Percentiles rank a stretch among this genome's conserved stretches.
Evolutionary conservation across 2,797 vertebrate species (phyloP).

Genomic region (Rhincodon typus): DNA sequence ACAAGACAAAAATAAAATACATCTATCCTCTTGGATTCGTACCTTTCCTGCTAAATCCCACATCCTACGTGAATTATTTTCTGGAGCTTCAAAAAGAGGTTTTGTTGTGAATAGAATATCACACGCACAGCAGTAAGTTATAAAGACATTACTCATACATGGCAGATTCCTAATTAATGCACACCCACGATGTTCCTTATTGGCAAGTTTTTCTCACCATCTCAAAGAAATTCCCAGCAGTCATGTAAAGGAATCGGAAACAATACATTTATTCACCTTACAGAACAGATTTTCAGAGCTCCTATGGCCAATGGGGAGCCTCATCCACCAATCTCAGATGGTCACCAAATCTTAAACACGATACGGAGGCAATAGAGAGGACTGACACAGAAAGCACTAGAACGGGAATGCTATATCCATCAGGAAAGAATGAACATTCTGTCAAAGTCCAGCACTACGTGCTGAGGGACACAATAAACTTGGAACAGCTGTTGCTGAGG

Average conservation of each 20-base stretch:
- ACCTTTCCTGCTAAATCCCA: constrained; percentile 28
- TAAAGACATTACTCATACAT: constrained; percentile 17
- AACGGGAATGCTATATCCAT: not conserved
- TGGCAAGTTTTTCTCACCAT: not conserved
- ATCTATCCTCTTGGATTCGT: not conserved
- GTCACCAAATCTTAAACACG: not conserved
- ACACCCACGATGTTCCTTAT: not conserved
- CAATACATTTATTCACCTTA: not conserved
- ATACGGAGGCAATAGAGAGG: not conserved
- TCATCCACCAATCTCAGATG: not conserved
- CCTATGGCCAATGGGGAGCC: not conserved
- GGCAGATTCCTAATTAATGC: constrained; percentile 28
- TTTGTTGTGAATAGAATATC: constrained; percentile 22
- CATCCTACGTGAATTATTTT: constrained; percentile 32
- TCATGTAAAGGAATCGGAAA: not conserved
- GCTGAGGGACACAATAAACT: no score
- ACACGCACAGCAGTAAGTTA: constrained; percentile 12
- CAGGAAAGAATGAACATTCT: not conserved
- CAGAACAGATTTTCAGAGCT: not conserved
- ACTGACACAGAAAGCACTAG: not conserved
- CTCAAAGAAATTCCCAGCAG: not conserved
- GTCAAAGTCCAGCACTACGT: no score
- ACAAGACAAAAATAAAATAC: not conserved
- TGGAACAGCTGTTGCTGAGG: no score
- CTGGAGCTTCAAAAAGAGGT: not conserved